These are phyloP conservation scores for Orientallactaga sibirica DNA, from an alignment of 2,797 vertebrate genomes.

Conservation along the genomic window DNA sequence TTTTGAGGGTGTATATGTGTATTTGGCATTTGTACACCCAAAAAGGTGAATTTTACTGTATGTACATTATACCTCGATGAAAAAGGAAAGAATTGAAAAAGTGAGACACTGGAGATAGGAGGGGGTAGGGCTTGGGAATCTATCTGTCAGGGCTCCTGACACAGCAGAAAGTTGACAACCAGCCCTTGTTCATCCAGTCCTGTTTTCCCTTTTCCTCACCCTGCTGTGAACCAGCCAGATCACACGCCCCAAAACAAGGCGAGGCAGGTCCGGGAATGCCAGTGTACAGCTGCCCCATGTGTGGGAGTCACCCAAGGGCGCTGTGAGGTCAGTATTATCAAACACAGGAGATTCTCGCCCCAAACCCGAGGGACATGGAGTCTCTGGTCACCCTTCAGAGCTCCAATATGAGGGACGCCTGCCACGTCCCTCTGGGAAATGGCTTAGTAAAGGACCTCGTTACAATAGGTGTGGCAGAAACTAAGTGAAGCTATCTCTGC, in stretches of 20 bases:
- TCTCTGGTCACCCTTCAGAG: background rate
- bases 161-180: conserved; percentile 27
- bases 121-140: background rate
- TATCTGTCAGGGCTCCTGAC: conserved; percentile 26
- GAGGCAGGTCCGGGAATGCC: background rate
- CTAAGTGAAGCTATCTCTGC: background rate
- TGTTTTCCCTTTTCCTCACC: background rate
- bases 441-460: background rate
- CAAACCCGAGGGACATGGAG: background rate
- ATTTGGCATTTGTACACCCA: background rate
- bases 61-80: background rate
- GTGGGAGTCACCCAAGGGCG: background rate
- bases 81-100: no score
- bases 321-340: background rate
- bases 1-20: background rate
- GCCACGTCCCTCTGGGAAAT: background rate
- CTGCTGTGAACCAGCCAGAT: background rate
- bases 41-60: background rate
- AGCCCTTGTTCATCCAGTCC: conserved; percentile 33
- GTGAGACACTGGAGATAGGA: background rate
- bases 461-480: background rate
- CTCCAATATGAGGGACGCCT: background rate
- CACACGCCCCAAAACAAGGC: conserved; percentile 34
- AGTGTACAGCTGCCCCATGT: background rate
- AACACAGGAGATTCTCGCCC: background rate